Conservation (phyloP, 2,113 vertebrate species). For the Cochlearius cochlearius region DNA sequence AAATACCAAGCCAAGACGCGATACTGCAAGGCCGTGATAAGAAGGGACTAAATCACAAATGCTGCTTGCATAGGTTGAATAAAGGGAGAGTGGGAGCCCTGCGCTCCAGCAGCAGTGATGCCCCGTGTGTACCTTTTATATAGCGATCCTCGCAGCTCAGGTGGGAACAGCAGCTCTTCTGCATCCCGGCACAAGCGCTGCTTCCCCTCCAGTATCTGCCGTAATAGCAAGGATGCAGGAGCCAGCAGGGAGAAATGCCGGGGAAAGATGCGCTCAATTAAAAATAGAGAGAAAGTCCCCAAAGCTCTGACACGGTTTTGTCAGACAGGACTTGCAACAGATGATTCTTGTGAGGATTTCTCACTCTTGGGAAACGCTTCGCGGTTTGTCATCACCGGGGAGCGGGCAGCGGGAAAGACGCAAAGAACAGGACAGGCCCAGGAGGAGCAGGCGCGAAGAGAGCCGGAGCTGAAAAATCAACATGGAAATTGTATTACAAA, state of each 20-base stretch:
- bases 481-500: neutral
- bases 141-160: neutral
- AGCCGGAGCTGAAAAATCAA: neutral
- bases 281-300: slow-evolving; percentile 53
- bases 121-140: neutral
- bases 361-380: slow-evolving; percentile 34
- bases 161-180: neutral
- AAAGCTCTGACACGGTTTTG: slow-evolving; percentile 45
- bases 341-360: slow-evolving; percentile 50
- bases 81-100: neutral
- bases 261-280: slow-evolving; percentile 28
- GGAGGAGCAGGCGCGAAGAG: neutral
- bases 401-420: neutral
- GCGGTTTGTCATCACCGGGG: neutral
- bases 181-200: neutral
- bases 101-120: neutral
- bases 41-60: slow-evolving; percentile 12
- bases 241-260: neutral
- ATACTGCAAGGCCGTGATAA: slow-evolving; percentile 58
- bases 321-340: slow-evolving; percentile 51
- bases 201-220: neutral
- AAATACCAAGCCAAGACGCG: slow-evolving; percentile 54
- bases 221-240: neutral
- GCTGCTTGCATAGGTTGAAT: neutral
- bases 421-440: neutral